Evolutionary conservation across 2,888 invertebrate genomes (phyloP).

Genomic region (Macroteleia sp.): DNA sequence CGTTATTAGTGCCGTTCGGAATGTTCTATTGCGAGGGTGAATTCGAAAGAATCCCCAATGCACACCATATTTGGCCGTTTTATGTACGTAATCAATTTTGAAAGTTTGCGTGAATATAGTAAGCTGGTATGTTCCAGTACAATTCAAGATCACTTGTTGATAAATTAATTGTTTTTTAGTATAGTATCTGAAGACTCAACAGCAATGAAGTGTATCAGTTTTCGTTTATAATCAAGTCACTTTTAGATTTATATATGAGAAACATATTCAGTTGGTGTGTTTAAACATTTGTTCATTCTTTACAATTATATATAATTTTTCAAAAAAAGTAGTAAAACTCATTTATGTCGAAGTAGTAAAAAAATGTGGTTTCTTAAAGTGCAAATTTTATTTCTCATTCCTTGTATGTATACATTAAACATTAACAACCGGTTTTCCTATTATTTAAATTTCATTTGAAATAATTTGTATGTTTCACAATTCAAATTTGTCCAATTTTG

Average conservation of each 20-base stretch:
- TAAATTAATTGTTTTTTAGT: background rate
- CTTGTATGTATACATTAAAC: too few relatives aligned
- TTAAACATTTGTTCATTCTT: background rate
- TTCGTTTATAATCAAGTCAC: slow-evolving; percentile 2
- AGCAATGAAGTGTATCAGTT: slow-evolving; percentile 8
- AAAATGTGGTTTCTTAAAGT: too few relatives aligned
- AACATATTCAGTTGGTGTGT: slow-evolving; percentile 45
- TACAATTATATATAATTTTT: too few relatives aligned
- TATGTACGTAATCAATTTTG: slow-evolving; percentile 56
- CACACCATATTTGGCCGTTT: slow-evolving; percentile 46
- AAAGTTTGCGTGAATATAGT: slow-evolving; percentile 10
- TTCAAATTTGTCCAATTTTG: too few relatives aligned
- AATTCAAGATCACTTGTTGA: too few relatives aligned
- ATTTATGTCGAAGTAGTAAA: too few relatives aligned
- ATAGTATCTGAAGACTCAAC: background rate
- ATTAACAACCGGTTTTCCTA: too few relatives aligned
- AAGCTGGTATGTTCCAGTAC: background rate
- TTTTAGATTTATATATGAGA: slow-evolving; percentile 35
- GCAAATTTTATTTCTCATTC: too few relatives aligned
- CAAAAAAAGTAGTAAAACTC: too few relatives aligned
- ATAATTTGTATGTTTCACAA: too few relatives aligned
- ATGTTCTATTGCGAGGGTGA: slow-evolving; percentile 45
- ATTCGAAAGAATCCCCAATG: slow-evolving; percentile 25
- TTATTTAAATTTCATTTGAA: too few relatives aligned
- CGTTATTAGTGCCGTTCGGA: slow-evolving; percentile 49